Evolutionary conservation across 1,140 invertebrate species (phyloP).

Genomic region (Lucilia sericata): DNA sequence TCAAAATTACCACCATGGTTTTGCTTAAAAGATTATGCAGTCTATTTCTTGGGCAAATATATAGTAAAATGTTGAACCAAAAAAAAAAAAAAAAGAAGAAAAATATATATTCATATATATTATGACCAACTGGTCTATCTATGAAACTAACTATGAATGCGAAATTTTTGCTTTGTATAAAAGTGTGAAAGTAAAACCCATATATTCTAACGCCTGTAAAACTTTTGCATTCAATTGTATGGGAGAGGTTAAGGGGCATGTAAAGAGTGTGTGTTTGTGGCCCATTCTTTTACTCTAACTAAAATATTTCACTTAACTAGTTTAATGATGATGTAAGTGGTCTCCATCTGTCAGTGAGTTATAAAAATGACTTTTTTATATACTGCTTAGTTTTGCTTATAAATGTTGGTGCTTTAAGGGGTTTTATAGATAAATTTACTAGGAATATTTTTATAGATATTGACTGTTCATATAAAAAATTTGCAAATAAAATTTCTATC

Average conservation of each 20-base stretch:
- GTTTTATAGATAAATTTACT: too few species aligned
- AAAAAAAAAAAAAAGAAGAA: background rate
- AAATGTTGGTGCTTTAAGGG: too few species aligned
- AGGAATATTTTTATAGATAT: too few species aligned
- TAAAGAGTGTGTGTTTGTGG: background rate
- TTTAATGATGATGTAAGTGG: slow-evolving; percentile 43
- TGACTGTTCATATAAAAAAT: too few species aligned
- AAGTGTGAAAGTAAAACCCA: slow-evolving; percentile 23
- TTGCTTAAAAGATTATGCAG: slow-evolving; percentile 35
- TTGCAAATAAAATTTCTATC: too few species aligned
- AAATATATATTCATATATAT: background rate
- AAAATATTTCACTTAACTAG: slow-evolving; percentile 42
- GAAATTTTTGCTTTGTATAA: background rate
- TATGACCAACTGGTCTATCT: background rate
- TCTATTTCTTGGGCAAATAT: slow-evolving; percentile 16
- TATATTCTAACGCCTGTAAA: slow-evolving; percentile 21
- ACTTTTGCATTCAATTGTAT: slow-evolving; percentile 23
- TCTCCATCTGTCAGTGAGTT: slow-evolving; percentile 28
- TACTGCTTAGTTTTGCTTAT: too few species aligned
- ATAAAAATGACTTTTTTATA: background rate
- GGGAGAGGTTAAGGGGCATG: background rate
- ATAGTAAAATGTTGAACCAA: background rate
- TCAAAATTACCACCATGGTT: slow-evolving; percentile 27
- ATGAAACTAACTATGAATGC: background rate
- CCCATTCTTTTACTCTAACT: background rate